Evolutionary conservation across 2,113 vertebrate genomes (phyloP).

Genomic region (Proterorhinus semilunaris): DNA sequence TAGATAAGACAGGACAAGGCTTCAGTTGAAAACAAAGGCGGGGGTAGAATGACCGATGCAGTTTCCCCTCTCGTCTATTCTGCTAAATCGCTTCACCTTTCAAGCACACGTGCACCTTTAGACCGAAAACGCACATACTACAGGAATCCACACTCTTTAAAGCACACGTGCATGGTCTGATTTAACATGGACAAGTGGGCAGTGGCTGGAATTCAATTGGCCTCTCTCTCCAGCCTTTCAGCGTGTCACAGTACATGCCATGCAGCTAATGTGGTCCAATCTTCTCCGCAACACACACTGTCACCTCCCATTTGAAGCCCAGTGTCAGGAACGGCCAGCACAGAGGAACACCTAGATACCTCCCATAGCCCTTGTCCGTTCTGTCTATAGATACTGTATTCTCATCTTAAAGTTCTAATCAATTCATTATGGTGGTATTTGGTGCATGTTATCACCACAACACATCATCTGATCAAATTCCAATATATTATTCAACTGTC

Average conservation of each 20-base stretch:
- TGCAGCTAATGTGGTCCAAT: conserved; percentile 71
- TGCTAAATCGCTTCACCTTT: conserved; percentile 61
- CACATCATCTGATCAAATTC: too few species aligned
- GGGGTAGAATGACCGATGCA: conserved; percentile 52
- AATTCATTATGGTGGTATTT: not conserved
- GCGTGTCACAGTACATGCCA: conserved; percentile 70
- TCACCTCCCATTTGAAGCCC: conserved; percentile 70
- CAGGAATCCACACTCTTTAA: conserved; percentile 42
- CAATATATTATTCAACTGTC: too few species aligned
- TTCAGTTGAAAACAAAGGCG: conserved; percentile 56
- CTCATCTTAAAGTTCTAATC: not conserved
- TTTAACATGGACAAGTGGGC: conserved; percentile 64
- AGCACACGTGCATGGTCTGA: conserved; percentile 29
- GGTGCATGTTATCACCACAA: too few species aligned
- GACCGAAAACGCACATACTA: conserved; percentile 25
- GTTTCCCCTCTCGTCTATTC: conserved; percentile 54
- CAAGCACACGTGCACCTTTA: conserved; percentile 18
- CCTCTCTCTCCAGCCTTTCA: conserved; percentile 45
- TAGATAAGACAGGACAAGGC: conserved; percentile 55
- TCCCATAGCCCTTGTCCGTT: conserved; percentile 18
- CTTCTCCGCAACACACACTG: conserved; percentile 74
- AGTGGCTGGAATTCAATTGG: conserved; percentile 70
- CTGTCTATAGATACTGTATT: conserved; percentile 6
- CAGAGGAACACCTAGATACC: conserved; percentile 38
- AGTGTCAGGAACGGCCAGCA: conserved; percentile 61